Percentiles rank a stretch among this genome's conserved stretches.
Conservation (phyloP, 2,797 vertebrate species). For the Harpagifer antarcticus region DNA sequence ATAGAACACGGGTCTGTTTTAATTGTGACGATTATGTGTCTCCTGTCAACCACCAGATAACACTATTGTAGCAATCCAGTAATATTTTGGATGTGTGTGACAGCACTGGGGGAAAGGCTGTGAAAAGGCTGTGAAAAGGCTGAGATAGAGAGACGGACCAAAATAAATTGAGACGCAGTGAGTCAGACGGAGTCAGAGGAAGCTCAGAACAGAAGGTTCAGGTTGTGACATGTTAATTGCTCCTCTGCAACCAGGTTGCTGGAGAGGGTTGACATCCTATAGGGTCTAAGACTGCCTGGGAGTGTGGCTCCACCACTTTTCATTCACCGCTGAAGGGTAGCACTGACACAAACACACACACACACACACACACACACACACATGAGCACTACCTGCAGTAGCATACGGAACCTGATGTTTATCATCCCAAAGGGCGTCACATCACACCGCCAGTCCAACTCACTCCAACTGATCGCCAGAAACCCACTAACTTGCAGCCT, state of each 20-base stretch:
- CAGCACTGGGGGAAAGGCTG: conserved; percentile 23
- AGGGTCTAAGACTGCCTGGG: conserved; percentile 44
- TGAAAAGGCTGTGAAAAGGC: conserved; percentile 25
- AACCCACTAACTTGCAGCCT: conserved; percentile 31
- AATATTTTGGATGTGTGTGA: conserved; percentile 32
- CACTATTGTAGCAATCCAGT: conserved; percentile 45
- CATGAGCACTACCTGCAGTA: conserved; percentile 29
- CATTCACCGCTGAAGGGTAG: conserved; percentile 56
- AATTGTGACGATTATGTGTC: conserved; percentile 81
- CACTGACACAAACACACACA: conserved; percentile 49
- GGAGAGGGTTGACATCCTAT: conserved; percentile 59
- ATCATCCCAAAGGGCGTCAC: conserved; percentile 61
- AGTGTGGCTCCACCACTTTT: conserved; percentile 54
- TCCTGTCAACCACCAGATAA: conserved; percentile 54
- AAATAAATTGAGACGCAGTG: conserved; percentile 41
- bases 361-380: conserved; percentile 37
- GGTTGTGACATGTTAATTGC: conserved; percentile 82
- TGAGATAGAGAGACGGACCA: conserved; percentile 20
- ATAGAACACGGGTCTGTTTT: conserved; percentile 69
- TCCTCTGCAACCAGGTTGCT: conserved; percentile 62
- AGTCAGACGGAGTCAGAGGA: conserved; percentile 31
- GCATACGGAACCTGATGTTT: conserved; percentile 49
- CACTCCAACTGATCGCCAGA: conserved; percentile 44
- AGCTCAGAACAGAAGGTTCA: conserved; percentile 41
- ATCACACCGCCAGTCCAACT: conserved; percentile 45